These are phyloP conservation scores for Hypothenemus hampei DNA, from an alignment of 1,140 invertebrate species.

Conservation along the genomic window DNA sequence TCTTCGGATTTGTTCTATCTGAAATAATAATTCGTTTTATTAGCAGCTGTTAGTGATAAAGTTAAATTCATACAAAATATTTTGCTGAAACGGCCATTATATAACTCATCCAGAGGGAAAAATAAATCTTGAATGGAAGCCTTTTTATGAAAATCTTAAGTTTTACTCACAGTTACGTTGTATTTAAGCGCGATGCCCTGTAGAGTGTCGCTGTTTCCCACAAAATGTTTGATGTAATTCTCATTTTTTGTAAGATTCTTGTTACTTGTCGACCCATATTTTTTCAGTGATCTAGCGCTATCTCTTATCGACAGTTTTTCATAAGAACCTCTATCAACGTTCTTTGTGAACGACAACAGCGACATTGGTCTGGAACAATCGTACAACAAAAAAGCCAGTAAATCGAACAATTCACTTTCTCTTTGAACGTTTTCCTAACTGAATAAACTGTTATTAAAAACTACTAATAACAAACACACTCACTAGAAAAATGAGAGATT, in stretches of 20 bases:
- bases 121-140: no score
- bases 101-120: no score
- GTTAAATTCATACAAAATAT: no score
- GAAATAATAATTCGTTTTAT: constrained; percentile 27
- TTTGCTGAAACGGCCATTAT: no score
- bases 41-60: no score
- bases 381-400: constrained; percentile 1
- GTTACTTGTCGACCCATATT: constrained; percentile 79
- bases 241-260: constrained; percentile 57
- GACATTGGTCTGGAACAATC: constrained; percentile 28
- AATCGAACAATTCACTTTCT: neutral
- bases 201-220: constrained; percentile 79
- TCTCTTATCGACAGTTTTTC: constrained; percentile 80
- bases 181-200: constrained; percentile 90
- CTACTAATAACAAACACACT: neutral
- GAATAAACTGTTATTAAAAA: neutral
- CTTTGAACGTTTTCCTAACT: neutral
- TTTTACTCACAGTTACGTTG: constrained; percentile 71
- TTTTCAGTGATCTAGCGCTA: constrained; percentile 74
- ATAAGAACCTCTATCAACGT: constrained; percentile 64
- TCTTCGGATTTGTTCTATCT: constrained; percentile 88
- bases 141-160: neutral
- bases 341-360: constrained; percentile 19
- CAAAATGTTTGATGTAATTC: constrained; percentile 71
- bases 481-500: neutral